Evolutionary conservation across 92 coral and sea anemone genomes (phyloP), one percentile per base, ranked within the genome.

Genomic region (Heliopora coerulea): DNA sequence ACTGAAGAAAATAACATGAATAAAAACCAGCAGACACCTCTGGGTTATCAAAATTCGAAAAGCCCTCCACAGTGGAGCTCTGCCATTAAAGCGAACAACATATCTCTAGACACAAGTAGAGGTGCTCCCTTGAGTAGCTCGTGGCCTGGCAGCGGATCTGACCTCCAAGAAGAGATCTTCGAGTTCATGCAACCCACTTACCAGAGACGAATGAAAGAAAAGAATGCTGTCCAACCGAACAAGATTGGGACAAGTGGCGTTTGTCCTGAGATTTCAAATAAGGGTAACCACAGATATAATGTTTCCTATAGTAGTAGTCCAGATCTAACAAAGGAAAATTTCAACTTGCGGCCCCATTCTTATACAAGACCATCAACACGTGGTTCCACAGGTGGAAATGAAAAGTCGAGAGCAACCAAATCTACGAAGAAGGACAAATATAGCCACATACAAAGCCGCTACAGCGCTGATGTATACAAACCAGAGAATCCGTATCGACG

Each of bases 161-260:
- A 6, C 17, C 1, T 0, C 0, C 74, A 67, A 7, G 74, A 67
- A 49, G 74, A 67, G 8, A 5, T 25, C 1, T 32, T 44, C 59
- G 74, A 67, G 37, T 67, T 67, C 74, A 67, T 67, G 74, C 23
- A 20, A 11, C 74, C 74, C 0, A 67, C 40, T 14, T 67, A 19
- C 27, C 58, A 44, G 39, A 40, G 1, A 65, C 19, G 30, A 23
- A 65, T 4, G 7, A n/a, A n/a, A n/a, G n/a, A n/a, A n/a, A n/a
- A n/a, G n/a, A n/a, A n/a, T n/a, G n/a, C n/a, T n/a, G n/a, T n/a
- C n/a, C n/a, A n/a, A n/a, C n/a, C n/a, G n/a, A n/a, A 37, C 12
- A 37, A 37, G 42, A 37, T 4, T 37, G 42, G 42, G 6, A 4
- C 42, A 12, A 12, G 12, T 46, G 7, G 10, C n/a, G 7, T 46